phyloP scores from a whole-genome alignment of 2,888 invertebrate genomes.

The Drosophila falleni region DNA sequence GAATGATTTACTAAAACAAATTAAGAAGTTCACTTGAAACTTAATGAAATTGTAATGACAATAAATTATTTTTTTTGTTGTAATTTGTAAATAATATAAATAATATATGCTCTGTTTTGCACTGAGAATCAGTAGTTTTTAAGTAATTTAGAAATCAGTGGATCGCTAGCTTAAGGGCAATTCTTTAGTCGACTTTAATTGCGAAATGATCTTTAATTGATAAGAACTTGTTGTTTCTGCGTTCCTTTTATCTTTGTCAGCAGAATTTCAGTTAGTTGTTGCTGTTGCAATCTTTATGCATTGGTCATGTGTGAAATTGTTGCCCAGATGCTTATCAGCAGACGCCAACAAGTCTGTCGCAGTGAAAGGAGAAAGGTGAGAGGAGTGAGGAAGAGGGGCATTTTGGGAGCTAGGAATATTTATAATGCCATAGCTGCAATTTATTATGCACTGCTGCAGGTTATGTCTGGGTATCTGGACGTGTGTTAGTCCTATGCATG shows the following conservation, averaged over 20 bases:
- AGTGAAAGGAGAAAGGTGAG: neutral
- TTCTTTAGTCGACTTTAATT: conserved; percentile 11
- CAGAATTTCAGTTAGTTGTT: conserved; percentile 68
- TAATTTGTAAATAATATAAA: no score
- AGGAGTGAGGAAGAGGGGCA: conserved; percentile 3
- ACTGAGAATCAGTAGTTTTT: neutral
- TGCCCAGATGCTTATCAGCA: conserved; percentile 80
- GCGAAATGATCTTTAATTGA: conserved; percentile 20
- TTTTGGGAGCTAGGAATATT: conserved; percentile 66
- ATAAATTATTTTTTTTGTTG: no score
- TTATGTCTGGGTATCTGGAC: conserved; percentile 42
- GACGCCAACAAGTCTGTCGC: conserved; percentile 42
- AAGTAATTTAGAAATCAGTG: neutral
- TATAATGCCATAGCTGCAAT: conserved; percentile 82
- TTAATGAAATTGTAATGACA: no score
- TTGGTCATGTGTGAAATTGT: conserved; percentile 81
- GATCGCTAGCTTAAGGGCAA: conserved; percentile 1
- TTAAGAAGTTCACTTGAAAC: no score
- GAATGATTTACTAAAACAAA: no score
- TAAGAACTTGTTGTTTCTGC: conserved; percentile 16
- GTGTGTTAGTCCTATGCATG: conserved; percentile 15
- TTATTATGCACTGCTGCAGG: conserved; percentile 80
- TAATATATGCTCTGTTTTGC: no score
- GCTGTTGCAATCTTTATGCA: conserved; percentile 65
- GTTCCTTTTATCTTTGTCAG: conserved; percentile 60